These are phyloP conservation scores for Rosalia funebris DNA, from an alignment of 2,888 invertebrate species.

Conservation along the genomic window DNA sequence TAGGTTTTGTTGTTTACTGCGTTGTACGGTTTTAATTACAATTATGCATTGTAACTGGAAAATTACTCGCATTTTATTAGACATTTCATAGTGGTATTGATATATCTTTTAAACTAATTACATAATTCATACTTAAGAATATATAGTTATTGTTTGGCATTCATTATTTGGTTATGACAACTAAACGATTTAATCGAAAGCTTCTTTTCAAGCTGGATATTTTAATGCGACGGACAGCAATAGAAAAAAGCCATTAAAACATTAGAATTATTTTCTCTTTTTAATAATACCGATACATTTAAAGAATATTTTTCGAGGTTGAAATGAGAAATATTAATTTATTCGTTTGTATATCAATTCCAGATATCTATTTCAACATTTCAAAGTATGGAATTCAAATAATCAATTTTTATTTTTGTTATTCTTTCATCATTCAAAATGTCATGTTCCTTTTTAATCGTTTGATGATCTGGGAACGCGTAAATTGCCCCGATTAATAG, in stretches of 20 bases:
- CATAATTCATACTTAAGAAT: too few species aligned
- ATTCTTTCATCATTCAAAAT: conserved; percentile 51
- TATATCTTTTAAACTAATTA: too few species aligned
- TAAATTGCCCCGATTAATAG: conserved; percentile 26
- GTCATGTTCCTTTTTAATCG: conserved; percentile 48
- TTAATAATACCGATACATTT: conserved; percentile 19
- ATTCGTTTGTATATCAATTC: conserved; percentile 42
- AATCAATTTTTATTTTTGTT: conserved; percentile 48
- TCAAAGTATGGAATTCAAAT: conserved; percentile 49
- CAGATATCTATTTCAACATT: conserved; percentile 44
- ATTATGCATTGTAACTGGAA: conserved; percentile 6
- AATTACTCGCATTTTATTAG: conserved; percentile 19
- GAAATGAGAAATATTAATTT: conserved; percentile 36
- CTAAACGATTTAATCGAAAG: conserved; percentile 21
- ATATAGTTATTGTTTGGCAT: too few species aligned
- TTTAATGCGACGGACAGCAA: conserved; percentile 23
- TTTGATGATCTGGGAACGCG: conserved; percentile 22
- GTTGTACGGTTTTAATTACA: conserved; percentile 34
- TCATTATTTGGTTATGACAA: conserved; percentile 11
- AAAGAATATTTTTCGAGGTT: conserved; percentile 24
- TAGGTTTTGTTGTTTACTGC: conserved; percentile 40
- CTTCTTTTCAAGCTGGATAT: conserved; percentile 22
- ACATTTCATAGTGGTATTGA: too few species aligned
- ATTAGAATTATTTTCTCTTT: conserved; percentile 27
- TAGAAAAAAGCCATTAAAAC: conserved; percentile 25